Conservation (phyloP, 1,140 invertebrate genomes). For the Holcopasites calliopsidis region DNA sequence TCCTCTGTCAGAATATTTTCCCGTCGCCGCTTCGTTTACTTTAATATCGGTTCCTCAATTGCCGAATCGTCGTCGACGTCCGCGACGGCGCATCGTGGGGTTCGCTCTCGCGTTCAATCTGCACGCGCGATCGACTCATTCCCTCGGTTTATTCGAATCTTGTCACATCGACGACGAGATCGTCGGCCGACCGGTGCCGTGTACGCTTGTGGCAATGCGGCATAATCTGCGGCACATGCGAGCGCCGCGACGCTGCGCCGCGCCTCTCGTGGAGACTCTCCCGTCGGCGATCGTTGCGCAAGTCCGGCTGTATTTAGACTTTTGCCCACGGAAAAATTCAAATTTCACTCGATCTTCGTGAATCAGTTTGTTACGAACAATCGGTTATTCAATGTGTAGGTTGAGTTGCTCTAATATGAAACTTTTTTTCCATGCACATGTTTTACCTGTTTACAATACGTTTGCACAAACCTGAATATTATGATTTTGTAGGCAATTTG, state of each 20-base stretch:
- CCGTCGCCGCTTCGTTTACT: neutral
- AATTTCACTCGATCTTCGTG: neutral
- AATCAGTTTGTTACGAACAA: neutral
- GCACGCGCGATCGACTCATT: conserved; percentile 11
- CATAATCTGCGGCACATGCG: conserved; percentile 66
- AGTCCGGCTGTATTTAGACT: neutral
- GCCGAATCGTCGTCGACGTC: conserved; percentile 10
- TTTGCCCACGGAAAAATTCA: conserved; percentile 6
- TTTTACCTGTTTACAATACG: no score
- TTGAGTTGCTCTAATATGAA: no score
- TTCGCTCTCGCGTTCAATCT: neutral
- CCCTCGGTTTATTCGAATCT: neutral
- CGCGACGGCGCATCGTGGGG: conserved; percentile 26
- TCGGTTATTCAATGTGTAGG: neutral
- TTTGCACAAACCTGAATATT: no score
- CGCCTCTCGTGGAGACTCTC: conserved; percentile 57
- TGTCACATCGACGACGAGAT: neutral
- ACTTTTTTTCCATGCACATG: no score
- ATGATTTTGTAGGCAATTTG: no score
- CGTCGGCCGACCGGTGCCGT: conserved; percentile 34
- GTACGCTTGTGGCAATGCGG: conserved; percentile 68
- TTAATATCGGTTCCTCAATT: neutral
- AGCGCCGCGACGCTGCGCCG: conserved; percentile 54
- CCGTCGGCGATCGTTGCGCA: neutral
- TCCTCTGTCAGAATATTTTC: neutral